Evolutionary conservation across 2,797 vertebrate genomes (phyloP), one percentile per base, ranked within the genome.

Genomic region (Austrolebias charrua): DNA sequence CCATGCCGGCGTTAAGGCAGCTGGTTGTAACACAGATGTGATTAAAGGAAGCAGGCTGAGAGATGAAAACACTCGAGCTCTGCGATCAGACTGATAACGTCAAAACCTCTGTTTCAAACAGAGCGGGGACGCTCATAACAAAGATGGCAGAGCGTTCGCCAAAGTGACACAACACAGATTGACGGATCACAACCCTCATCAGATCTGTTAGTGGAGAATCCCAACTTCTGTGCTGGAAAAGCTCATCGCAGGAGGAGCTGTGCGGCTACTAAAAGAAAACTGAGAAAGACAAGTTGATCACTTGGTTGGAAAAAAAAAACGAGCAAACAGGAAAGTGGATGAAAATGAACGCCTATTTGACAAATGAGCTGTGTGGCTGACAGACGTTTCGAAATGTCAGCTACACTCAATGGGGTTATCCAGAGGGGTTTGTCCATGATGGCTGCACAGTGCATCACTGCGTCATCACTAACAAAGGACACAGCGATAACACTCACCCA

Each of bases 61-160:
- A 63, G 63, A 16, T 73, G 50, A 61, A 70, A 81, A 76, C 55
- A 59, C 57, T 73, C 55, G 50, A 72, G 62, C 58, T 56, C 64
- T 84, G 79, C 71, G 81, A 86, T 85, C 76, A 76, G 67, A 63
- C 77, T 64, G 88, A 83, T 88, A 81, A 71, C 69, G 79, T 83
- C 75, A 73, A 38, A 80, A 53, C 18, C 57, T 78, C 68, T 48
- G 73, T 80, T 82, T 71, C 16, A 66, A 69, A 72, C 73, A 56
- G 69, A 80, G 76, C 52, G 19, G 46, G 47, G 66, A 70, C 63
- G 78, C 74, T 69, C 57, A 60, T 61, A 63, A 75, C 69, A 62
- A 55, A 79, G 71, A 58, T 6, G 47, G 72, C 60, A 55, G 63
- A 53, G 33, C 57, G 63, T 61, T 73, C 43, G 38, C 49, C 66